phyloP scores from a whole-genome alignment of 2,888 invertebrate genomes.

The Gerris lacustris region DNA sequence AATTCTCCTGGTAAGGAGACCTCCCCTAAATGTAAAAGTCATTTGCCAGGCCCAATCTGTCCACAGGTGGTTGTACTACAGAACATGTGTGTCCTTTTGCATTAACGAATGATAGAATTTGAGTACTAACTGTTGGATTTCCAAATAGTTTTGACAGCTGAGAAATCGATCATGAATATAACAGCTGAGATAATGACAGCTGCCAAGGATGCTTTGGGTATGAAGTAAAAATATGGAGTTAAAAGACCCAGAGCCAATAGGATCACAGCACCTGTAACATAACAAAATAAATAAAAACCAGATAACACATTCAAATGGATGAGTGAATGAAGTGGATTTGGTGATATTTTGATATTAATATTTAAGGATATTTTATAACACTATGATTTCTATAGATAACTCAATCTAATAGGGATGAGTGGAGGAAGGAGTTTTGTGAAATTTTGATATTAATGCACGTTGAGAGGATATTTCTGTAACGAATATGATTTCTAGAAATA shows the following conservation, averaged over 20 bases:
- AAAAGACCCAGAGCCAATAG: constrained; percentile 70
- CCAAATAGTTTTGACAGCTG: constrained; percentile 74
- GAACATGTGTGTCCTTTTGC: no score
- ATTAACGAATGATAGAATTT: not conserved
- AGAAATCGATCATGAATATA: constrained; percentile 87
- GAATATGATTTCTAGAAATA: no score
- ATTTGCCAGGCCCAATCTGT: no score
- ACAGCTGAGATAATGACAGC: constrained; percentile 92
- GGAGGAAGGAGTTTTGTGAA: no score
- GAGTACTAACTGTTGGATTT: constrained; percentile 53
- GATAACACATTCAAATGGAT: not conserved
- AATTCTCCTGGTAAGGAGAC: no score
- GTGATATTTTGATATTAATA: constrained; percentile 7
- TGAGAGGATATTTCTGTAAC: no score
- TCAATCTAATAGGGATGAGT: no score
- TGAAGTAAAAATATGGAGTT: constrained; percentile 79
- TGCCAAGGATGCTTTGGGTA: constrained; percentile 78
- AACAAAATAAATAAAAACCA: not conserved
- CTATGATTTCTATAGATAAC: no score
- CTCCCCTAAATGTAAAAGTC: no score
- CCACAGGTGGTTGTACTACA: no score
- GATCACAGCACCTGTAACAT: constrained; percentile 54
- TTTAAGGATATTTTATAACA: constrained; percentile 6
- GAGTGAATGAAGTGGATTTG: not conserved
- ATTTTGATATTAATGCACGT: no score